A percentile compares a stretch with the other conserved stretches of the same genome.
Evolutionary conservation across 2,797 vertebrate species (phyloP).

Genomic region (Thamnophis elegans): DNA sequence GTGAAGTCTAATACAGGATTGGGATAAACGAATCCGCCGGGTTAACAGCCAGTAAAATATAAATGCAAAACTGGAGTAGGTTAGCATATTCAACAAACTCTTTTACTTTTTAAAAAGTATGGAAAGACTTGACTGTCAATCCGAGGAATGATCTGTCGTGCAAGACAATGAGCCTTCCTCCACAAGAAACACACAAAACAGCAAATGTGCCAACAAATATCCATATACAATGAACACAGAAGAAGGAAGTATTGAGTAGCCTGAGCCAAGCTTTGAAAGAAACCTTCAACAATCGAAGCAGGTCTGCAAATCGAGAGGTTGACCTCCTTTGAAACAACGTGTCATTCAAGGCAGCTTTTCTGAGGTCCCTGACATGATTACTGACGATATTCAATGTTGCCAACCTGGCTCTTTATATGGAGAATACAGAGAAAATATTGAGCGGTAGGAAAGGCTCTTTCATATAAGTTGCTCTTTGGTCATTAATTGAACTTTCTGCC

Average conservation of each 20-base stretch:
- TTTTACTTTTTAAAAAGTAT: not conserved
- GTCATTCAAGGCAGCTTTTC: not conserved
- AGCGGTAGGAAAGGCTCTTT: not conserved
- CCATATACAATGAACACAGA: not conserved
- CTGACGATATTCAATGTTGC: not conserved
- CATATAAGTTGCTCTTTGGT: not conserved
- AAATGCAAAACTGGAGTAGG: not conserved
- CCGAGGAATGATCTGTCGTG: not conserved
- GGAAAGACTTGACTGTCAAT: not conserved
- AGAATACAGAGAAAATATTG: not conserved
- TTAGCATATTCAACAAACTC: not conserved
- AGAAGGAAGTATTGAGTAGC: not conserved
- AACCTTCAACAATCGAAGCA: not conserved
- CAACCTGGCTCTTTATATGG: not conserved
- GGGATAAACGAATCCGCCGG: too few relatives aligned
- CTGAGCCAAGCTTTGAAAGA: not conserved
- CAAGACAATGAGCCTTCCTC: not conserved
- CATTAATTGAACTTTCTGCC: not conserved
- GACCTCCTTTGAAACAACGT: not conserved
- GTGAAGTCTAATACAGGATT: too few relatives aligned
- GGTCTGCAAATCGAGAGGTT: not conserved
- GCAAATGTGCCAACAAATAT: not conserved
- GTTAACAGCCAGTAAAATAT: not conserved
- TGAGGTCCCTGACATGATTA: not conserved
- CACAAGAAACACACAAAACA: not conserved